phyloP scores from a whole-genome alignment of 1,140 invertebrate genomes.

The Drosophila burlai region DNA sequence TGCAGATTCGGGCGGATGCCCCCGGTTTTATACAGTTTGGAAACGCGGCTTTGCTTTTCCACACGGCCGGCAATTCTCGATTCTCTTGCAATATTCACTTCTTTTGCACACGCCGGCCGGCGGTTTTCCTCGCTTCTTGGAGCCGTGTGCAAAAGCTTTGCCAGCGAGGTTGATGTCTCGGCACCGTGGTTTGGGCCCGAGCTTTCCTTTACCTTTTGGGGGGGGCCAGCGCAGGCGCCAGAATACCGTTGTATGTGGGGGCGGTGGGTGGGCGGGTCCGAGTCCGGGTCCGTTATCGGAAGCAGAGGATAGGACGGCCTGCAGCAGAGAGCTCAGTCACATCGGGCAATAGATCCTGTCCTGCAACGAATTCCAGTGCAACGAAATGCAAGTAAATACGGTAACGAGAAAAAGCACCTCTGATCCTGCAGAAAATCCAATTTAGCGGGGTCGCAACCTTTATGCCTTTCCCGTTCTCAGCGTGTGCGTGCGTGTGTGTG shows the following conservation, averaged over 20 bases:
- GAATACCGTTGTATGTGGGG: constrained; percentile 26
- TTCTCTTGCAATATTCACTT: constrained; percentile 44
- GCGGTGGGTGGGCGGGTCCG: constrained; percentile 46
- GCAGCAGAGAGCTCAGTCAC: constrained; percentile 60
- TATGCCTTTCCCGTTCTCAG: constrained; percentile 8
- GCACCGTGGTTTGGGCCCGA: constrained; percentile 3
- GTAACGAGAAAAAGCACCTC: background rate
- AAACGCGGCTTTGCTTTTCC: constrained; percentile 70
- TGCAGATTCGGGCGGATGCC: constrained; percentile 54
- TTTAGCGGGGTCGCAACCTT: background rate
- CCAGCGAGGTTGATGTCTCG: constrained; percentile 9
- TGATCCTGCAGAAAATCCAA: constrained; percentile 4
- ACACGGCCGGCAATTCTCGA: constrained; percentile 50
- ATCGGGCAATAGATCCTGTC: constrained; percentile 56
- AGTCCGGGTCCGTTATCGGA: constrained; percentile 48
- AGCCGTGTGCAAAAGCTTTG: constrained; percentile 60
- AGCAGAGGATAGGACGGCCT: constrained; percentile 67
- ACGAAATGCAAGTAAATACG: constrained; percentile 78
- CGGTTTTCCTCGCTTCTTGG: constrained; percentile 31
- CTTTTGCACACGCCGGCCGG: constrained; percentile 75
- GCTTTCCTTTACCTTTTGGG: constrained; percentile 31
- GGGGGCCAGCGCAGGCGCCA: constrained; percentile 35
- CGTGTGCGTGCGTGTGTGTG: constrained; percentile 20
- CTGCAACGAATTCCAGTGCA: constrained; percentile 69
- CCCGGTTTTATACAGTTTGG: constrained; percentile 71